phyloP scores from a whole-genome alignment of 2,797 vertebrate species.

The Notolepis coatsorum region DNA sequence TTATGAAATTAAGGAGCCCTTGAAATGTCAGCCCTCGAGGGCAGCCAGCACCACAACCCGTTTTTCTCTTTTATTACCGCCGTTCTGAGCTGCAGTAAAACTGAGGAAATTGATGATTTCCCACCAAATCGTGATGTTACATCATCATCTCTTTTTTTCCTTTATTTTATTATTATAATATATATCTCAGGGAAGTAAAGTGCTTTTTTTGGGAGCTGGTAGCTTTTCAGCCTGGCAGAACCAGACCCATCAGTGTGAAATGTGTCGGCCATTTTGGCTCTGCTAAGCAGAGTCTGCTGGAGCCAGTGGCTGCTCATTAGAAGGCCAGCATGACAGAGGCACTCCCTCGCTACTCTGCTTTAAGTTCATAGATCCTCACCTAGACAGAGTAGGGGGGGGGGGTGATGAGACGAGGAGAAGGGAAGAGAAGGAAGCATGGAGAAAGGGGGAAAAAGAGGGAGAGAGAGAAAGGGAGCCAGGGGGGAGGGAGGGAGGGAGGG shows the following conservation, averaged over 20 bases:
- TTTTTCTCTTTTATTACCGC: constrained; percentile 21
- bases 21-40: constrained; percentile 51
- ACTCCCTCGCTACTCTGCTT: constrained; percentile 25
- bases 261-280: constrained; percentile 72
- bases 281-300: too few relatives aligned
- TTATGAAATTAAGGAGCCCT: constrained; percentile 53
- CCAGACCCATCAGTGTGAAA: constrained; percentile 62
- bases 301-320: constrained; percentile 75
- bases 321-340: constrained; percentile 59
- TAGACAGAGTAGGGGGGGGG: constrained; percentile 24
- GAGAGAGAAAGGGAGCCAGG: constrained; percentile 2
- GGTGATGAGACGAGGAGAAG: background rate
- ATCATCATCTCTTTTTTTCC: constrained; percentile 60
- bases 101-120: constrained; percentile 55
- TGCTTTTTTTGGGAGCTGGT: constrained; percentile 47
- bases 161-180: constrained; percentile 22
- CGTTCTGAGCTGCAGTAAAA: constrained; percentile 33
- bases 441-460: constrained; percentile 5
- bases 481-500: constrained; percentile 1
- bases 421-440: background rate
- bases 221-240: constrained; percentile 50
- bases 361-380: constrained; percentile 42
- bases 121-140: constrained; percentile 58
- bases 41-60: constrained; percentile 18
- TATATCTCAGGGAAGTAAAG: constrained; percentile 31